Percentiles rank a stretch among this genome's conserved stretches.
phyloP scores from a whole-genome alignment of 2,797 vertebrate genomes.

The Chelonia mydas region DNA sequence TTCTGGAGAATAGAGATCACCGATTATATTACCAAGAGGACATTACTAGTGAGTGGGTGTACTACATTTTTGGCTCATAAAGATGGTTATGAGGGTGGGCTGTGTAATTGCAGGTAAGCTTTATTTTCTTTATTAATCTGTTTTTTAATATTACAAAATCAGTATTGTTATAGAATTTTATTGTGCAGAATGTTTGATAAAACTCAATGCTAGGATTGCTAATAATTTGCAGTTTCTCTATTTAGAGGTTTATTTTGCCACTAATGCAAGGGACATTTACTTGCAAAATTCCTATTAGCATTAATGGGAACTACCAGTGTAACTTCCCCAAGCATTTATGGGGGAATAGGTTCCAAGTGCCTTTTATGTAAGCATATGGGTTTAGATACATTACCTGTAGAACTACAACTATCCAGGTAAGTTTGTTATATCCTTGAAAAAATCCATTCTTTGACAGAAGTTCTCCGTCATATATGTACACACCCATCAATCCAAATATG shows the following conservation, averaged over 20 bases:
- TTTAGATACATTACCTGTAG: slow-evolving; percentile 88
- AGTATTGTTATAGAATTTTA: background rate
- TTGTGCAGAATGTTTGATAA: background rate
- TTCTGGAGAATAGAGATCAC: background rate
- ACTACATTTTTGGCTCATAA: background rate
- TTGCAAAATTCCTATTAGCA: background rate
- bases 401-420: slow-evolving; percentile 94
- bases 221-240: background rate
- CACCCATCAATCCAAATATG: slow-evolving; percentile 94
- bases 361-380: slow-evolving; percentile 23
- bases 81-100: background rate
- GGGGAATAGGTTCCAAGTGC: background rate
- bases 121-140: background rate
- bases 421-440: slow-evolving; percentile 96
- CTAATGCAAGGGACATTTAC: background rate
- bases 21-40: background rate
- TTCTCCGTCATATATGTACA: slow-evolving; percentile 93
- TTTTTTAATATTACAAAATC: background rate
- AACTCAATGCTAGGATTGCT: background rate
- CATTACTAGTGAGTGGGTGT: background rate
- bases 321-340: background rate
- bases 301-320: background rate
- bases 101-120: background rate
- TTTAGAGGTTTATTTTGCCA: background rate
- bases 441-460: slow-evolving; percentile 91